Percentiles rank a stretch among this genome's conserved stretches.
Evolutionary conservation across 2,888 invertebrate genomes (phyloP).

Genomic region (Dioctria rufipes): DNA sequence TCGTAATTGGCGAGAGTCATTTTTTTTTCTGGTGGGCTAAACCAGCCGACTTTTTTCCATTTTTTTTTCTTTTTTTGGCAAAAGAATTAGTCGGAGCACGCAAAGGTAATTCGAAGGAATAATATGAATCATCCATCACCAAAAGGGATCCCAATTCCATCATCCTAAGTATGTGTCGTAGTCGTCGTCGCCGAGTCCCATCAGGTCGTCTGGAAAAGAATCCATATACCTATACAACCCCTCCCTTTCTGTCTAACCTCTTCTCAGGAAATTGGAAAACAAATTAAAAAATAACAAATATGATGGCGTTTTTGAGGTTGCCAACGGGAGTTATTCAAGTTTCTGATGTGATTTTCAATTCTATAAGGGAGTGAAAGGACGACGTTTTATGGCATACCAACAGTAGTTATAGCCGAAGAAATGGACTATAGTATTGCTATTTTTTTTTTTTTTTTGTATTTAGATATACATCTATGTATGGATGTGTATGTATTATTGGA

Average conservation of each 20-base stretch:
- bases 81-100: background rate
- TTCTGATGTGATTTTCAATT: slow-evolving; percentile 9
- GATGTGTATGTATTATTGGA: background rate
- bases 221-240: too few relatives aligned
- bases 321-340: slow-evolving; percentile 6
- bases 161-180: background rate
- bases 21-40: background rate
- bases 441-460: background rate
- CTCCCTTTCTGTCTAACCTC: too few relatives aligned
- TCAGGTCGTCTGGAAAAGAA: too few relatives aligned
- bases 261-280: slow-evolving; percentile 17
- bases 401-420: too few relatives aligned
- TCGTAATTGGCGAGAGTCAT: background rate
- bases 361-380: background rate
- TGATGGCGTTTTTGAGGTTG: background rate
- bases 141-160: too few relatives aligned
- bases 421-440: too few relatives aligned
- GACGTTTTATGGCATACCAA: too few relatives aligned
- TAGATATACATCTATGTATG: background rate
- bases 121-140: background rate
- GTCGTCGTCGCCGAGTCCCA: background rate
- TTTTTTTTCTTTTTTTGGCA: background rate
- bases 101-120: background rate
- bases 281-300: slow-evolving; percentile 41
- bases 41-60: background rate